Conservation (phyloP, 2,888 invertebrate species). For the Charanyca ferruginea region DNA sequence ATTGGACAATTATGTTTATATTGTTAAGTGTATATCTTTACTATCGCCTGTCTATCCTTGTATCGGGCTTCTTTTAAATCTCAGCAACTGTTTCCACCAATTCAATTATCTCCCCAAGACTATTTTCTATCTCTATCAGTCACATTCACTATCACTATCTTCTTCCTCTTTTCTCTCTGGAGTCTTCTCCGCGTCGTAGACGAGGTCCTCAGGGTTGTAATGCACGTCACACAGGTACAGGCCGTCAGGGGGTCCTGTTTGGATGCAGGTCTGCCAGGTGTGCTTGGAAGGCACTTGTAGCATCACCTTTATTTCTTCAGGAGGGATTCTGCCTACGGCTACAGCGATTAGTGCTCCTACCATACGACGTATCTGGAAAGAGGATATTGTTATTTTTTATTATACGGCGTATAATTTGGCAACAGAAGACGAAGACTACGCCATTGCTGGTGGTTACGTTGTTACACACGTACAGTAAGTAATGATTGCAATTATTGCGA, state of each 20-base stretch:
- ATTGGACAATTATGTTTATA: background rate
- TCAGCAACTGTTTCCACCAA: background rate
- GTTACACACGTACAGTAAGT: too few species aligned
- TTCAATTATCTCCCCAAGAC: background rate
- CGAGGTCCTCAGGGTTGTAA: conserved; percentile 92
- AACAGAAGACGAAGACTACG: too few species aligned
- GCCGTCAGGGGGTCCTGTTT: conserved; percentile 92
- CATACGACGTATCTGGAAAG: conserved; percentile 94
- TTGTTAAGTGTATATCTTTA: background rate
- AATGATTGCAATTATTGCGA: too few species aligned
- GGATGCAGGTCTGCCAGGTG: conserved; percentile 91
- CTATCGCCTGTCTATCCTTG: background rate
- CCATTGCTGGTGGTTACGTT: too few species aligned
- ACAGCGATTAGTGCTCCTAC: conserved; percentile 93
- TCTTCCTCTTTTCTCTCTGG: conserved; percentile 52
- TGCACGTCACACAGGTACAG: conserved; percentile 94
- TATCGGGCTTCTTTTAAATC: too few species aligned
- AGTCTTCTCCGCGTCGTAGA: conserved; percentile 71
- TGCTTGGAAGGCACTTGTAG: conserved; percentile 94
- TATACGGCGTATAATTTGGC: too few species aligned
- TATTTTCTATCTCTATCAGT: conserved; percentile 23
- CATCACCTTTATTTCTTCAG: conserved; percentile 94
- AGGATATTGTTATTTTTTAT: background rate
- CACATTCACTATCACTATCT: conserved; percentile 55
- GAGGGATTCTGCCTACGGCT: conserved; percentile 91